Base-by-base conservation (phyloP, 1,140 invertebrate species). In the Ceratina calcarata region DNA sequence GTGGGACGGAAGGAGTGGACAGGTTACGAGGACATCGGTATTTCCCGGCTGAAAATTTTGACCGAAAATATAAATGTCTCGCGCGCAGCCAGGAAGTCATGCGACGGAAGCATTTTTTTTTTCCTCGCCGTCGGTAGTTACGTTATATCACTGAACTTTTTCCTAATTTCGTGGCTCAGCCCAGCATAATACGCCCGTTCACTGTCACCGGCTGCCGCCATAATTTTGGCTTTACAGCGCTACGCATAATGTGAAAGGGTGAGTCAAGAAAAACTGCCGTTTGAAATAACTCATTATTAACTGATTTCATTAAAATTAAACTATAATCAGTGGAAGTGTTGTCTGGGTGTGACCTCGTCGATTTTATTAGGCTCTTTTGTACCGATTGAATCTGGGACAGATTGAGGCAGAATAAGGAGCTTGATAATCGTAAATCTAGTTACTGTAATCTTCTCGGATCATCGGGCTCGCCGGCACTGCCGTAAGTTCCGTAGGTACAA, bases 1-100 rank as follows among this genome's bases (percentile, higher is more conserved):
- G 55, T 15, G 18, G 18, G 10, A 7, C 16, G 32, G 24, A 51
- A 45, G 7, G 68, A 69, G 69, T 74, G 65, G 55, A 64, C 65
- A 70, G 55, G 82, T 60, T 79, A 79, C 60, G 27, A 13, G 15
- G 22, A 3, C 13, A 10, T n/a, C 24, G 45, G 3, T 32, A 53
- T 53, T 67, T 70, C 62, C 27, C 27, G 32, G 18, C n/a, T n/a
- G 32, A 20, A 20, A 60, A 61, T 69, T 83, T 76, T 57, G 62
- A 37, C 55, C 51, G 45, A 70, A 72, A 84, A 58, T 62, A 83
- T 72, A 78, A 83, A 83, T 51, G 58, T 24, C 51, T 22, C 7
- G 53, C 1, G 13, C 24, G 37, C 60, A 1, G 24, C 16, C 62
- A 37, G 64, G 62, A 78, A 71, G 67, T 71, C 49, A 66, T 37